Evolutionary conservation across 2,113 vertebrate genomes (phyloP), one percentile per base, ranked within the genome.

Genomic region (Pedetes capensis): DNA sequence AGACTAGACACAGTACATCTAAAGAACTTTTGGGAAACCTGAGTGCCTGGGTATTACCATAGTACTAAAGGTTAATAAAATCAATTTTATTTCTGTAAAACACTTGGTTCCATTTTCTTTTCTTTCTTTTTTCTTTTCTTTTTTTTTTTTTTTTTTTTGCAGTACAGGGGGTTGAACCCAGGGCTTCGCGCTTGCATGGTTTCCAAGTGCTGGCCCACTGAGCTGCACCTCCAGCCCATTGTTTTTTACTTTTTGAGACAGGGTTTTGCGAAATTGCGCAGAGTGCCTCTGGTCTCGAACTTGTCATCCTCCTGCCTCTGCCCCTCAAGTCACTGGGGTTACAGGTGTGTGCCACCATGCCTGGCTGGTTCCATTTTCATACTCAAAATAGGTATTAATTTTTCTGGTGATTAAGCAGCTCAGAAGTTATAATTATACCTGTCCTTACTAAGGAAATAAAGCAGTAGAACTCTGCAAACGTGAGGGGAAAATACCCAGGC

Each of bases 11-110:
- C 4, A 39, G 0, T 29, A 55, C 4, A 34, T 25, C 13, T 53
- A 76, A 75, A 93, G 29, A 93, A 82, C 17, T 64, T 79, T 10
- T 75, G 57, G 76, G 74, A 71, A 83, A 85, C 85, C 0, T 71
- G 27, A 94, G 49, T 95, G 87, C 68, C 89, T 94, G 76, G 63
- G 80, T 87, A 96, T 78, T 89, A 74, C 39, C 61, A 85, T 20
- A 90, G 32, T 51, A 93, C 74, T 76, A 91, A 72, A 78, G 47
- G 49, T 86, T 88, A 94, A 61, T 17, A 69, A 80, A 89, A 37
- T 63, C 34, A 93, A 42, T 91, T 82, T 88, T 80, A 88, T 79
- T 95, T 92, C 79, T 82, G 72, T 80, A 92, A 86, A 90, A 90
- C 6, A 88, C 42, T 85, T 76, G 74, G 57, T 59, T 88, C 68